Conservation (phyloP, 2,888 invertebrate species). For the Parelbella ahira region DNA sequence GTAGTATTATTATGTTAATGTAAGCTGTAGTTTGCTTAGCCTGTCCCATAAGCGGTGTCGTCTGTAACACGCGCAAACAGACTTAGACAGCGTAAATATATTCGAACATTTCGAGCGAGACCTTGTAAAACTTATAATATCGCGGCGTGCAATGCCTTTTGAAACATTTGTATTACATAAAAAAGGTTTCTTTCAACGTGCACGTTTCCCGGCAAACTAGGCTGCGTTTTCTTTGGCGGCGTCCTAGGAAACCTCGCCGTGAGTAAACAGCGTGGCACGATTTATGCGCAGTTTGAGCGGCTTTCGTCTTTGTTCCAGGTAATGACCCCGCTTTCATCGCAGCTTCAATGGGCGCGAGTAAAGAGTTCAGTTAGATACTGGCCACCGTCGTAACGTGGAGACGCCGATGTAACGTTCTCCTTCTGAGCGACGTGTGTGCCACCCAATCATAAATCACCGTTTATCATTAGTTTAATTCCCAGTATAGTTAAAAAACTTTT, state of each 20-base stretch:
- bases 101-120: conserved; percentile 5
- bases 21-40: background rate
- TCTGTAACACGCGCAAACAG: too few species aligned
- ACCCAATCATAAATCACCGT: too few species aligned
- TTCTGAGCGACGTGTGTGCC: conserved; percentile 1
- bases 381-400: conserved; percentile 27
- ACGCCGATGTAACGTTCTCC: too few species aligned
- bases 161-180: conserved; percentile 33
- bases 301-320: conserved; percentile 77
- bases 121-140: conserved; percentile 6
- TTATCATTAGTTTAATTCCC: too few species aligned
- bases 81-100: background rate
- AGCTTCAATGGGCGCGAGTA: conserved; percentile 64
- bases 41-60: background rate
- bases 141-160: conserved; percentile 18
- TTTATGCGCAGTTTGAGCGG: conserved; percentile 75
- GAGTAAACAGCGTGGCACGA: conserved; percentile 71
- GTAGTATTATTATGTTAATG: conserved; percentile 2
- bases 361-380: conserved; percentile 61
- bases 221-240: conserved; percentile 70
- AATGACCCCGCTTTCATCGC: conserved; percentile 78
- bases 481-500: too few species aligned
- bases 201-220: conserved; percentile 51
- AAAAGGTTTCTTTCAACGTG: conserved; percentile 56
- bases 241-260: conserved; percentile 63